Percentiles rank a stretch among this genome's conserved stretches.
Conservation (phyloP, 2,888 invertebrate genomes). For the Agonopterix alstromeriana region DNA sequence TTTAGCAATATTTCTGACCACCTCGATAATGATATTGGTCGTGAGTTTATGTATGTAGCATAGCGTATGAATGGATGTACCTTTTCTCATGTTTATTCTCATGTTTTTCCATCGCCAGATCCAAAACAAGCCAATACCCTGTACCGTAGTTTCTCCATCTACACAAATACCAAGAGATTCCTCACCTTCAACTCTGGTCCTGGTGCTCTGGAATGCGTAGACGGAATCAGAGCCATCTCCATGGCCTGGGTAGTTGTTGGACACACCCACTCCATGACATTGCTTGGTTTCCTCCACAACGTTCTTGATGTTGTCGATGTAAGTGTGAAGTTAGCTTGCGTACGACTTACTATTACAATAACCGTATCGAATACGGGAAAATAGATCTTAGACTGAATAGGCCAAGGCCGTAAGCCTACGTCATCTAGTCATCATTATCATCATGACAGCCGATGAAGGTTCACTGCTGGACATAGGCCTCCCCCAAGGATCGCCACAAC, state of each 20-base stretch:
- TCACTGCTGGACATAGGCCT: too few relatives aligned
- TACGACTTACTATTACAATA: not conserved
- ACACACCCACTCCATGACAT: constrained; percentile 41
- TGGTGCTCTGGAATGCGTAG: constrained; percentile 52
- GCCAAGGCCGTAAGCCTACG: too few relatives aligned
- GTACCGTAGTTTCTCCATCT: constrained; percentile 44
- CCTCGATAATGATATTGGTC: too few relatives aligned
- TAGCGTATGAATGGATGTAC: too few relatives aligned
- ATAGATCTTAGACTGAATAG: too few relatives aligned
- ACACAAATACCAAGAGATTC: constrained; percentile 52
- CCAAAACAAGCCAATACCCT: constrained; percentile 19
- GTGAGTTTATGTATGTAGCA: too few relatives aligned
- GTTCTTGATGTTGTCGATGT: constrained; percentile 22
- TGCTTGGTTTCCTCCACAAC: constrained; percentile 35
- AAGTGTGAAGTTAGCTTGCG: constrained; percentile 8
- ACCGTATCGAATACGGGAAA: too few relatives aligned
- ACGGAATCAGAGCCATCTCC: constrained; percentile 58
- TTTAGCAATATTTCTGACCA: too few relatives aligned
- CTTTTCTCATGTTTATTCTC: too few relatives aligned
- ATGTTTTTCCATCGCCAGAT: constrained; percentile 16
- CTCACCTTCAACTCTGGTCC: constrained; percentile 35
- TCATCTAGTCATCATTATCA: too few relatives aligned
- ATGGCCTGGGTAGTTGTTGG: constrained; percentile 66
- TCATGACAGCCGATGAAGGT: too few relatives aligned
- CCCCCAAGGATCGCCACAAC: too few relatives aligned